These are phyloP conservation scores for Calcarius lapponicus DNA, from an alignment of 2,797 vertebrate species.

Conservation along the genomic window DNA sequence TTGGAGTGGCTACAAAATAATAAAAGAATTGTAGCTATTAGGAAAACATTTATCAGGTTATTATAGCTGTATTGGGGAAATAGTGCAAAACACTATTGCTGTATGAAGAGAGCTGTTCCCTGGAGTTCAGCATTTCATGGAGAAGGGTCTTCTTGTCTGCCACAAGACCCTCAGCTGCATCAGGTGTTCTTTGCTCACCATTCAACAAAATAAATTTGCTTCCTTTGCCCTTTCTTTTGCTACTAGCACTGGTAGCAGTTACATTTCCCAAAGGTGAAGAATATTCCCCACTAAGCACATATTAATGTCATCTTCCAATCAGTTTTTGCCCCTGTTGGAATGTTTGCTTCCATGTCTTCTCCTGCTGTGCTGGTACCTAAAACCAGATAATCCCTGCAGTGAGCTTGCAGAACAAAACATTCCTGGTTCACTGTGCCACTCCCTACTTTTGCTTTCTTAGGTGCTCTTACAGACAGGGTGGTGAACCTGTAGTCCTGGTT, in stretches of 20 bases:
- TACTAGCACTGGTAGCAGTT: neutral
- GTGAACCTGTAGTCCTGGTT: neutral
- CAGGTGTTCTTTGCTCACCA: neutral
- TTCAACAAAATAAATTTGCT: neutral
- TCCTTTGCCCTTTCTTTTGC: neutral
- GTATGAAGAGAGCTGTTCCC: neutral
- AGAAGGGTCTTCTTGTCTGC: neutral
- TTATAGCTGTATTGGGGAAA: neutral
- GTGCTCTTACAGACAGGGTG: neutral
- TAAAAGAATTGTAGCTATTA: neutral
- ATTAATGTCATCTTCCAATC: neutral
- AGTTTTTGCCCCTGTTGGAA: neutral
- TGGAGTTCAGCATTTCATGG: neutral
- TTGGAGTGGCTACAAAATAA: neutral
- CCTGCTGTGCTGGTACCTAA: neutral
- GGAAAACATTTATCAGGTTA: neutral
- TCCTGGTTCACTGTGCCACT: neutral
- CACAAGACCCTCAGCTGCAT: neutral
- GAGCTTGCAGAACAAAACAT: neutral
- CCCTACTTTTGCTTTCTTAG: neutral
- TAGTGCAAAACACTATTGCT: neutral
- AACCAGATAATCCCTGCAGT: neutral
- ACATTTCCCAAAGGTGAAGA: neutral
- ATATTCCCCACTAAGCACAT: neutral
- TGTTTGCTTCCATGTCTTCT: neutral